A percentile compares a stretch with the other conserved stretches of the same genome.
Conservation (phyloP, 2,888 invertebrate species). For the Sipha maydis region DNA sequence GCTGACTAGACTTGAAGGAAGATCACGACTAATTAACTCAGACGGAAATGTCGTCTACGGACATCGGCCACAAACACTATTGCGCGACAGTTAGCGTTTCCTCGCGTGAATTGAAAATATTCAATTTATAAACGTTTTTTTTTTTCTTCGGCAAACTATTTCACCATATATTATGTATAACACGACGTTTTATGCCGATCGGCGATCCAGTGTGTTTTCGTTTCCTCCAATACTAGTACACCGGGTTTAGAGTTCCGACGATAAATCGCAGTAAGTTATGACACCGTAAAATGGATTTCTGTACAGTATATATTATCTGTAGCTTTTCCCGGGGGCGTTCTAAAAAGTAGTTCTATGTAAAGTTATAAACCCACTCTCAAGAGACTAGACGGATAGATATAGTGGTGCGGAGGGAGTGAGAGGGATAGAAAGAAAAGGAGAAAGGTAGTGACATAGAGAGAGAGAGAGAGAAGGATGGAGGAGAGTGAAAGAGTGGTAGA, state of each 20-base stretch:
- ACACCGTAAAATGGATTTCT: slow-evolving; percentile 31
- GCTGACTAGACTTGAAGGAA: too few relatives aligned
- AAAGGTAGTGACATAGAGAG: background rate
- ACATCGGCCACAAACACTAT: too few relatives aligned
- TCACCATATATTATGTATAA: too few relatives aligned
- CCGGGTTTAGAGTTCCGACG: background rate
- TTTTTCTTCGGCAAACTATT: background rate
- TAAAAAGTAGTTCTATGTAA: slow-evolving; percentile 36
- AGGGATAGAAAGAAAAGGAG: too few relatives aligned
- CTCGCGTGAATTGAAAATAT: background rate
- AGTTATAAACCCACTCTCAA: slow-evolving; percentile 16
- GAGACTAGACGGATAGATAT: background rate
- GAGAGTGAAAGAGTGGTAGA: background rate
- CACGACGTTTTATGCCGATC: background rate
- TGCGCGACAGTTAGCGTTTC: too few relatives aligned
- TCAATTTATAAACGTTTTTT: background rate
- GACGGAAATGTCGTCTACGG: too few relatives aligned
- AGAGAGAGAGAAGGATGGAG: background rate
- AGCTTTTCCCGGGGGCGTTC: slow-evolving; percentile 13
- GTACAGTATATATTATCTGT: slow-evolving; percentile 16
- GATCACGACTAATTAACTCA: too few relatives aligned
- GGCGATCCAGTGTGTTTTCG: background rate
- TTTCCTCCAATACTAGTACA: background rate
- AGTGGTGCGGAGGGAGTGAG: too few relatives aligned
- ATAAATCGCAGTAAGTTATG: slow-evolving; percentile 46